These are phyloP conservation scores for Alfaro cultratus DNA, from an alignment of 2,797 vertebrate genomes.

Conservation along the genomic window DNA sequence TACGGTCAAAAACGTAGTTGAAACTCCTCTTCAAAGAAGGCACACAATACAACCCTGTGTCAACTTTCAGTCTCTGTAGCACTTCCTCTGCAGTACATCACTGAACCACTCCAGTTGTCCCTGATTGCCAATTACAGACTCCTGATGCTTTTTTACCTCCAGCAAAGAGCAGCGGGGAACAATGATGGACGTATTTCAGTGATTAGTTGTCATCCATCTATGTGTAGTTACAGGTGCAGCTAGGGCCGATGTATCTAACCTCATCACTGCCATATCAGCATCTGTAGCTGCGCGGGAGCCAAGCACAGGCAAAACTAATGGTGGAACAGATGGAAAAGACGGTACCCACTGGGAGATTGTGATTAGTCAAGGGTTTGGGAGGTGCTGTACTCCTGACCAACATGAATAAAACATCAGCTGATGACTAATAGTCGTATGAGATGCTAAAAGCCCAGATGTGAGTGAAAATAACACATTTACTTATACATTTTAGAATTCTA, in stretches of 20 bases:
- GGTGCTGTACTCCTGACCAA: constrained; percentile 21
- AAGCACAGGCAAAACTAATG: constrained; percentile 49
- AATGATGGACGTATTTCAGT: constrained; percentile 36
- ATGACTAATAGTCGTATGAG: constrained; percentile 34
- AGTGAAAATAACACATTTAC: background rate
- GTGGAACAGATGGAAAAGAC: constrained; percentile 39
- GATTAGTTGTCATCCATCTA: constrained; percentile 55
- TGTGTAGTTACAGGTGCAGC: constrained; percentile 32
- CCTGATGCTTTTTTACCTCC: constrained; percentile 16
- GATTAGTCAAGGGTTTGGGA: constrained; percentile 52
- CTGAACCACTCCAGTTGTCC: constrained; percentile 21
- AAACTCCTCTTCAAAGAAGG: constrained; percentile 40
- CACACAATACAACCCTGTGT: background rate
- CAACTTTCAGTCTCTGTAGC: constrained; percentile 14
- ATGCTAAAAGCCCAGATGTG: background rate
- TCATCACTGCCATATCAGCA: constrained; percentile 49
- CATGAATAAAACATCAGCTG: constrained; percentile 66
- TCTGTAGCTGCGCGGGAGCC: constrained; percentile 28
- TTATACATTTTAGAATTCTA: background rate
- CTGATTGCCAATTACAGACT: constrained; percentile 63
- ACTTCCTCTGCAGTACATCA: constrained; percentile 3
- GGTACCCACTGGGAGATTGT: constrained; percentile 23
- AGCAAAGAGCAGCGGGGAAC: constrained; percentile 23
- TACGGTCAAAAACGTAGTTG: constrained; percentile 18
- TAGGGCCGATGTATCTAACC: constrained; percentile 34